Conservation (phyloP, 2,888 invertebrate species). For the Drosophila fulvimacula region DNA sequence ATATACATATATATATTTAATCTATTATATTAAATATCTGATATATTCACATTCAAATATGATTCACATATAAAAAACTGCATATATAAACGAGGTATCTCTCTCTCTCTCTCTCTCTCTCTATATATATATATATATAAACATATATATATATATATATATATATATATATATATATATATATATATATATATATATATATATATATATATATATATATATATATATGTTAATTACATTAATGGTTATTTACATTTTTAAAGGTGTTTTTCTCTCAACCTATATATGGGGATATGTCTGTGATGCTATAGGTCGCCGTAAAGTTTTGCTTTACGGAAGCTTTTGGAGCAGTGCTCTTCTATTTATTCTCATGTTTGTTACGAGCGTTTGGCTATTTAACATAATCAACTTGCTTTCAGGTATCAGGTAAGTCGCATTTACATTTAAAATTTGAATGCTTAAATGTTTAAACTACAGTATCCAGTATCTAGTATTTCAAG, state of each 20-base stretch:
- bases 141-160: background rate
- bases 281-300: conserved; percentile 81
- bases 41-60: background rate
- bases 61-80: background rate
- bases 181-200: background rate
- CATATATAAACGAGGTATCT: background rate
- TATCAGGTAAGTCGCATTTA: conserved; percentile 68
- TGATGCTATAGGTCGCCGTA: conserved; percentile 76
- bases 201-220: background rate
- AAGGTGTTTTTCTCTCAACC: conserved; percentile 80
- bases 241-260: background rate
- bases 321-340: conserved; percentile 69
- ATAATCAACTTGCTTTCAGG: conserved; percentile 75
- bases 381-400: conserved; percentile 80
- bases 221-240: background rate
- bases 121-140: background rate
- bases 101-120: too few relatives aligned
- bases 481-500: background rate
- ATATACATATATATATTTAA: background rate
- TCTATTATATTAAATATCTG: background rate
- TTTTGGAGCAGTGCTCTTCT: conserved; percentile 66
- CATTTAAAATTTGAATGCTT: background rate
- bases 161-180: background rate
- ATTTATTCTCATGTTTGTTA: conserved; percentile 79
- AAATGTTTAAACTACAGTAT: background rate